Base-by-base conservation (phyloP, 2,113 vertebrate species). In the Helogale parvula region DNA sequence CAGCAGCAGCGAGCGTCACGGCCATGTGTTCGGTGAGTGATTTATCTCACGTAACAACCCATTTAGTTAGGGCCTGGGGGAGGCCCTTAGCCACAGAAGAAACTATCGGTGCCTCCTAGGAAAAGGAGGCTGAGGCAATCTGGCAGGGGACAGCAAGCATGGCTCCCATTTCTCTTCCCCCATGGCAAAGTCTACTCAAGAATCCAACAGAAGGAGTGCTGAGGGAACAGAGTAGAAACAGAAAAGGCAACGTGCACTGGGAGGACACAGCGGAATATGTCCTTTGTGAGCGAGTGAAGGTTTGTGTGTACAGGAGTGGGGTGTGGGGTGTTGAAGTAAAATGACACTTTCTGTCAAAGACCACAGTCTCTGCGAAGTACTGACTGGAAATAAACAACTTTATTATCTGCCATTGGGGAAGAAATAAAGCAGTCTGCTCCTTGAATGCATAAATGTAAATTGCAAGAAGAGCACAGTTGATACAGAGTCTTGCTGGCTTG, bases 381-480 rank as follows among this genome's bases (percentile, higher is more conserved):
- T 81, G 45, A 90, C 65, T 69, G 11, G 76, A 90, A 97, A 90
- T 69, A 96, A 97, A 60, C 83, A 88, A 72, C 50, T 94, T 77
- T 91, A 68, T 90, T 86, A 89, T 72, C 94, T 86, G 85, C 84
- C 71, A 80, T 88, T 3, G 54, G 92, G 4, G 15, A 97, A 96
- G 90, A 96, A 93, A 88, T 66, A 91, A 96, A 93, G 76, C 38
- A 17, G 66, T 92, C 82, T 94, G 77, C 45, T 95, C 90, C 50
- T 45, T 87, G 84, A 97, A 94, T 94, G 77, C 63, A 95, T 80
- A 88, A 92, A 87, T 71, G 85, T 91, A 96, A 94, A 85, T 29
- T 74, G 84, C 52, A 94, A 72, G 9, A 52, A 93, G 92, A 91
- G 31, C 38, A 72, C 29, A 65, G 80, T 68, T 94, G 66, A 86